Conservation (phyloP, 2,888 invertebrate genomes). For the Hemistola chrysoprasaria region DNA sequence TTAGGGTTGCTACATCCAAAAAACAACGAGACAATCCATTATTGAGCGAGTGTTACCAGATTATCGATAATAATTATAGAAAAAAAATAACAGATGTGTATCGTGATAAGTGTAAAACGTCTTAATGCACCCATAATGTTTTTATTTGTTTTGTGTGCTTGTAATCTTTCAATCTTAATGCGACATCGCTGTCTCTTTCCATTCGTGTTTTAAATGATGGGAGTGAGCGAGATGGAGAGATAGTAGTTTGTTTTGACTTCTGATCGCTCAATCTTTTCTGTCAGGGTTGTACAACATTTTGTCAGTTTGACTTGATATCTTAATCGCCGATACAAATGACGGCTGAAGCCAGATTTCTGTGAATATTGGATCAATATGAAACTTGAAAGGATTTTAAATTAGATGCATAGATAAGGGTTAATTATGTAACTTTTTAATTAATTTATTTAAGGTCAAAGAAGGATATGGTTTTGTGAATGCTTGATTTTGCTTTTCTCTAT, state of each 20-base stretch:
- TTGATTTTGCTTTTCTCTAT: no score
- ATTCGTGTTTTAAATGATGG: slow-evolving; percentile 4
- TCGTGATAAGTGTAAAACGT: slow-evolving; percentile 63
- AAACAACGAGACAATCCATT: slow-evolving; percentile 71
- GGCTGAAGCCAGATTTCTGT: slow-evolving; percentile 46
- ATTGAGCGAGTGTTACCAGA: slow-evolving; percentile 77
- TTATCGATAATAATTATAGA: slow-evolving; percentile 77
- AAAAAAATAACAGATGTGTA: slow-evolving; percentile 53
- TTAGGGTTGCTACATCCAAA: slow-evolving; percentile 75
- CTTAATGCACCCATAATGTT: slow-evolving; percentile 77
- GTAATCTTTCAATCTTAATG: slow-evolving; percentile 69
- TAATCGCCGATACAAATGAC: slow-evolving; percentile 49
- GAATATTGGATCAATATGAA: slow-evolving; percentile 23
- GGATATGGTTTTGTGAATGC: no score
- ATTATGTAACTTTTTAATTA: slow-evolving; percentile 9
- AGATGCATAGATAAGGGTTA: slow-evolving; percentile 12
- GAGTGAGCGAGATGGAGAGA: slow-evolving; percentile 45
- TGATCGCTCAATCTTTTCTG: slow-evolving; percentile 66
- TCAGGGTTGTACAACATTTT: slow-evolving; percentile 48
- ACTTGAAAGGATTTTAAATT: slow-evolving; percentile 15
- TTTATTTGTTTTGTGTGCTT: slow-evolving; percentile 73
- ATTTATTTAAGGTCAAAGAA: neutral
- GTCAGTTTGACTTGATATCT: slow-evolving; percentile 63
- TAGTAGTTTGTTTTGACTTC: slow-evolving; percentile 53
- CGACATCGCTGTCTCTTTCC: slow-evolving; percentile 50